phyloP scores from a whole-genome alignment of 2,797 vertebrate genomes.

The Synanceia verrucosa region DNA sequence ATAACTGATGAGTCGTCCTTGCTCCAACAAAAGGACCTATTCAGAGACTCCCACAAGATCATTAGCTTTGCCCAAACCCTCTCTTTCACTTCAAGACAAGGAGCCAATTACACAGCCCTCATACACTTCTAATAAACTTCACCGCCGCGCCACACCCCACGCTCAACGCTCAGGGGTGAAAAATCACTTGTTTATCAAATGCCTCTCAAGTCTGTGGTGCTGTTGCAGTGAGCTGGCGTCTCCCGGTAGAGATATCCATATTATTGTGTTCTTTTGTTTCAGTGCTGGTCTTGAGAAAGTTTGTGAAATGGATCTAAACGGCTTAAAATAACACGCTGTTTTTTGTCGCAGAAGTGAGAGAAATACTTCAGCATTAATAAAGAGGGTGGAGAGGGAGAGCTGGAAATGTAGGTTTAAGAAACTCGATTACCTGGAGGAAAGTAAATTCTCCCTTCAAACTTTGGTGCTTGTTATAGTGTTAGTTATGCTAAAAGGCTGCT shows the following conservation, averaged over 20 bases:
- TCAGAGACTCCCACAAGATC: slow-evolving; percentile 50
- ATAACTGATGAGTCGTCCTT: slow-evolving; percentile 34
- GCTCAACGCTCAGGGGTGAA: slow-evolving; percentile 18
- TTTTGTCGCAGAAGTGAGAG: not conserved
- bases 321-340: not conserved
- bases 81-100: slow-evolving; percentile 48
- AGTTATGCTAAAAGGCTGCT: too few species aligned
- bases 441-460: too few species aligned
- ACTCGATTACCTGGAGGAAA: too few species aligned
- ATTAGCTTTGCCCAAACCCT: slow-evolving; percentile 44
- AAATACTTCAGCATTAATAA: not conserved
- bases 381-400: not conserved
- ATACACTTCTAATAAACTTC: slow-evolving; percentile 35
- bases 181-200: slow-evolving; percentile 34
- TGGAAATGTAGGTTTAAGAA: not conserved
- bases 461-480: too few species aligned
- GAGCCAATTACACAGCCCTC: slow-evolving; percentile 43
- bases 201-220: slow-evolving; percentile 23
- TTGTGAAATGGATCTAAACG: slow-evolving; percentile 1
- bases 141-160: slow-evolving; percentile 22
- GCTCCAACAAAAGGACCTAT: slow-evolving; percentile 41
- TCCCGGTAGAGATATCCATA: slow-evolving; percentile 10
- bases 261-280: slow-evolving; percentile 3
- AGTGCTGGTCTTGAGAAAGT: not conserved
- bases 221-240: slow-evolving; percentile 3